Evolutionary conservation across 1,140 invertebrate genomes (phyloP), one percentile per base, ranked within the genome.

Genomic region (Philopotamus ludificatus): DNA sequence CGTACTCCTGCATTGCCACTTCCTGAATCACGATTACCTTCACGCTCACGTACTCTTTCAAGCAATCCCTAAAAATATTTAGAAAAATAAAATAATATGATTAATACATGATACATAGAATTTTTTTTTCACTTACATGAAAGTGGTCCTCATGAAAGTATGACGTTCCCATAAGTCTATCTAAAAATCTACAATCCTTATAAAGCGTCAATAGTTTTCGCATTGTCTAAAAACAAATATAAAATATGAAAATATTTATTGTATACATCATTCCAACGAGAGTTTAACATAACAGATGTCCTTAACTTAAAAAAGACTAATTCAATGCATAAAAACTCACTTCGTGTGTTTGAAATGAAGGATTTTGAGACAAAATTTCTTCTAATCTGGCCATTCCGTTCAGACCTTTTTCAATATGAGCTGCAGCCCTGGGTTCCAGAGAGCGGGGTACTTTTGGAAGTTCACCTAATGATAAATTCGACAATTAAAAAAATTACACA

Each of bases 91-190:
- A n/a, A n/a, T n/a, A n/a, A n/a, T n/a, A n/a, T n/a, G n/a, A 61
- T 16, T 2, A 12, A 16, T 9, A 16, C 8, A 22, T 25, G 34
- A 9, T 25, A 54, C 10, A 54, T 54, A 26, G n/a, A 21, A 54
- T 26, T 25, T 22, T 54, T 54, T 53, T 21, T 45, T 41, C 51
- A 45, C 44, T 73, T 76, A 81, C 79, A 74, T 80, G 85, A 71
- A 91, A 89, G 73, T 90, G 86, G 67, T 86, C 85, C 71, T 91
- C 90, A 68, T 92, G 88, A 73, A 95, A 95, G 78, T 92, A 93
- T 0, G 87, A 86, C 0, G 92, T 93, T 39, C 88, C 89, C 82
- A 95, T 89, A 2, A 93, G 76, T 69, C 89, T 87, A 75, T 94
- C 92, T 74, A 95, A 82, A 70, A 87, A 92, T 57, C 90, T 86